Base-by-base conservation (phyloP, 2,113 vertebrate species). In the Saimiri boliviensis region DNA sequence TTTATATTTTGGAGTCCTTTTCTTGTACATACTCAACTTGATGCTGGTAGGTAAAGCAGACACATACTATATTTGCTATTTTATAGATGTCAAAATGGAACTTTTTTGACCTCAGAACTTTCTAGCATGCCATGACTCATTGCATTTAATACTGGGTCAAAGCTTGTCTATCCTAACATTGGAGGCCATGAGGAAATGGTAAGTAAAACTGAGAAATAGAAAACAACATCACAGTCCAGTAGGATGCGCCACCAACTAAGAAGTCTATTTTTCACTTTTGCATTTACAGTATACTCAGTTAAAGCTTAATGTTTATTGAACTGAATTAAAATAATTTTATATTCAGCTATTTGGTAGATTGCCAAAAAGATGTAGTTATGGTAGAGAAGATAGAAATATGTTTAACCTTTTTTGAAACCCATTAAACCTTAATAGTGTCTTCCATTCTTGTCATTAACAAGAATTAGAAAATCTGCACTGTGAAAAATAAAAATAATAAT, bases 1-100 rank as follows among this genome's bases (percentile, higher is more conserved):
- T 74, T 71, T 49, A 80, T 45, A 77, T 76, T 95, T 73, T 85
- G 60, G 80, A 8, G 12, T 32, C 30, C 21, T 77, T 96, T 85
- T 63, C 21, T 91, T 84, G 0, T 37, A n/a, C 20, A 40, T 87
- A 49, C 2, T 49, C 7, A 81, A 58, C 23, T 71, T 94, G n/a
- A 74, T 73, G 85, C 25, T 56, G 2, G 1, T 45, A 70, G 5
- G 12, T 5, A 91, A 96, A 86, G 5, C 16, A 42, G n/a, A 11
- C 45, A 27, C 45, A 11, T 45, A 32, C 45, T 88, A 32, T 54
- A 17, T 94, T 58, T 70, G 35, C 7, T 73, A 45, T 88, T 45
- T 83, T 58, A 83, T 82, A 8, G 16, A n/a, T 58, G n/a, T 30
- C 86, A 52, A 81, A 58, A 71, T 54, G 16, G 32, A 87, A n/a